Evolutionary conservation across 2,888 invertebrate species (phyloP).

Genomic region (Epinotia bilunana): DNA sequence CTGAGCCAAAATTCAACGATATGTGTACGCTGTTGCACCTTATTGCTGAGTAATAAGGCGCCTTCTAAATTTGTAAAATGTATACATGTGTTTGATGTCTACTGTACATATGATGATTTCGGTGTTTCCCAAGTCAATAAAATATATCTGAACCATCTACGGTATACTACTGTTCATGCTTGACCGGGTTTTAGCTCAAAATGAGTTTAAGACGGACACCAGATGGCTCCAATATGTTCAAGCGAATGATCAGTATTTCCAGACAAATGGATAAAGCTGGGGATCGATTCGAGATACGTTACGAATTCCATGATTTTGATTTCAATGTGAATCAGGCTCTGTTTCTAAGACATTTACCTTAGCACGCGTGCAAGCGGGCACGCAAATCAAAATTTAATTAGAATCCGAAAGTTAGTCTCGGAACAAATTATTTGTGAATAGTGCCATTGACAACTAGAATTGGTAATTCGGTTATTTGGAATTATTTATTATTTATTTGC

Average conservation of each 20-base stretch:
- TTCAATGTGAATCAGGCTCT: too few relatives aligned
- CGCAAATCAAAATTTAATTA: too few relatives aligned
- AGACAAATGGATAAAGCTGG: slow-evolving; percentile 12
- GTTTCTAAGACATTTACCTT: too few relatives aligned
- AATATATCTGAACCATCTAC: background rate
- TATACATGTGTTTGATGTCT: too few relatives aligned
- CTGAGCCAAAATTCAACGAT: too few relatives aligned
- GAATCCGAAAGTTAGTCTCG: too few relatives aligned
- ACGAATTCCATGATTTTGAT: too few relatives aligned
- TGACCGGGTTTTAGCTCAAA: background rate
- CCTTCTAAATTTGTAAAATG: too few relatives aligned
- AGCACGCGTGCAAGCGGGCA: too few relatives aligned
- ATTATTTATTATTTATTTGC: slow-evolving; percentile 2
- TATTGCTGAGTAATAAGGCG: too few relatives aligned
- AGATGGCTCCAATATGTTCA: slow-evolving; percentile 31
- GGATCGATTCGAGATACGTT: background rate
- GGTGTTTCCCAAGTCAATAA: background rate
- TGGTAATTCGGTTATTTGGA: slow-evolving; percentile 15
- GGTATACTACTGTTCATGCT: background rate
- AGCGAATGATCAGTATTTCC: slow-evolving; percentile 9
- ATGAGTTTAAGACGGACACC: slow-evolving; percentile 31
- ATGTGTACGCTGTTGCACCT: too few relatives aligned
- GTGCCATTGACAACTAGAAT: slow-evolving; percentile 6
- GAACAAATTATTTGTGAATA: background rate
- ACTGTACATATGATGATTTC: background rate